Conservation (phyloP, 1,140 invertebrate genomes). For the Musca domestica region DNA sequence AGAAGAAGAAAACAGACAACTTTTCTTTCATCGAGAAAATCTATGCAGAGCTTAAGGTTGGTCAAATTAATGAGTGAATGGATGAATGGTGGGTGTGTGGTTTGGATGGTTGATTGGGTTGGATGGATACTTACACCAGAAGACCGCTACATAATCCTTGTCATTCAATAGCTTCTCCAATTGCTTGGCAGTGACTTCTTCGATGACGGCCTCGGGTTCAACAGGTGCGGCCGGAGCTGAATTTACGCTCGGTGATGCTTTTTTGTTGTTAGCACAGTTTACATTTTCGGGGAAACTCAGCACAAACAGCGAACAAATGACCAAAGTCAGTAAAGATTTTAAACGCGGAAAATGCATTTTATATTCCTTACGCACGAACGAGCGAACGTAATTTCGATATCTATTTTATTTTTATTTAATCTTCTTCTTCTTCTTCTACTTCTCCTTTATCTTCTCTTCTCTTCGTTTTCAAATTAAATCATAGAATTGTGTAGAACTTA, state of each 20-base stretch:
- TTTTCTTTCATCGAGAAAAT: too few relatives aligned
- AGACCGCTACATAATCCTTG: slow-evolving; percentile 91
- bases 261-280: slow-evolving; percentile 43
- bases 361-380: slow-evolving; percentile 25
- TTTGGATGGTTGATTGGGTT: too few relatives aligned
- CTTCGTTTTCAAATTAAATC: background rate
- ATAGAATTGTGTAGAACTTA: slow-evolving; percentile 3
- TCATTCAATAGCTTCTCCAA: slow-evolving; percentile 82
- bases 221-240: slow-evolving; percentile 34
- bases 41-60: background rate
- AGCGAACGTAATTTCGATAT: slow-evolving; percentile 12
- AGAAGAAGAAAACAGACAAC: too few relatives aligned
- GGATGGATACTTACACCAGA: slow-evolving; percentile 80
- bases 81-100: background rate
- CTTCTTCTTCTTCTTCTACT: slow-evolving; percentile 13
- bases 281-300: slow-evolving; percentile 54
- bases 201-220: slow-evolving; percentile 73
- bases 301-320: slow-evolving; percentile 49
- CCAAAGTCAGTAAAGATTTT: slow-evolving; percentile 46
- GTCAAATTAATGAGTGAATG: background rate
- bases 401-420: too few relatives aligned
- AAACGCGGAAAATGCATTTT: slow-evolving; percentile 53
- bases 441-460: background rate
- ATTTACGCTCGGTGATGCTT: slow-evolving; percentile 35
- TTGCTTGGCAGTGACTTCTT: slow-evolving; percentile 88